Evolutionary conservation across 2,888 invertebrate species (phyloP).

Genomic region (Hololepta plana): DNA sequence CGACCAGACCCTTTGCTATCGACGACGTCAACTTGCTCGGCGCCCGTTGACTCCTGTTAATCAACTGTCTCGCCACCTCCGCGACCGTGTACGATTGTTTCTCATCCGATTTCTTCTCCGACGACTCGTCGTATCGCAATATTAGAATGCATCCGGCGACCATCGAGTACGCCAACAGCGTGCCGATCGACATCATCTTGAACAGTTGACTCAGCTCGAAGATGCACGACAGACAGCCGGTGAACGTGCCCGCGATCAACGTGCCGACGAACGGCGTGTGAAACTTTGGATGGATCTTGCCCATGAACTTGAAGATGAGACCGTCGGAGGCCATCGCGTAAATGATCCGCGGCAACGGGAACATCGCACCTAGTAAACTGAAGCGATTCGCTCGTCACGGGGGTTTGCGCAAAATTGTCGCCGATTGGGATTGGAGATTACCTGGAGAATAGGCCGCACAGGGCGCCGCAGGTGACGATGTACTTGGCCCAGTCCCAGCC

Average conservation of each 20-base stretch:
- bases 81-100: constrained; percentile 16
- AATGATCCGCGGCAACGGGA: constrained; percentile 68
- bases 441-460: constrained; percentile 74
- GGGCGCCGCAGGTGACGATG: constrained; percentile 68
- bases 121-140: constrained; percentile 37
- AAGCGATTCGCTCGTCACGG: no score
- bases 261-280: constrained; percentile 68
- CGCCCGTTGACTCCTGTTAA: constrained; percentile 23
- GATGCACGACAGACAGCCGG: constrained; percentile 65
- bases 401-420: background rate
- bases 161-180: constrained; percentile 70
- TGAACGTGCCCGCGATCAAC: constrained; percentile 55
- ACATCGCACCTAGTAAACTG: constrained; percentile 71
- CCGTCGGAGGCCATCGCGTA: constrained; percentile 84
- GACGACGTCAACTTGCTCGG: constrained; percentile 30
- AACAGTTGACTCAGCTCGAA: constrained; percentile 70
- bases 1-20: constrained; percentile 29
- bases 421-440: constrained; percentile 16
- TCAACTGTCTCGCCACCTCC: constrained; percentile 25
- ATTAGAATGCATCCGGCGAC: constrained; percentile 74
- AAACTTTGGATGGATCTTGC: constrained; percentile 50
- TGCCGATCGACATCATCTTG: constrained; percentile 82
- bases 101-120: constrained; percentile 17
- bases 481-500: constrained; percentile 67
- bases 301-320: constrained; percentile 58